Conservation (phyloP, 2,888 invertebrate species). For the Athrips mouffetella region DNA sequence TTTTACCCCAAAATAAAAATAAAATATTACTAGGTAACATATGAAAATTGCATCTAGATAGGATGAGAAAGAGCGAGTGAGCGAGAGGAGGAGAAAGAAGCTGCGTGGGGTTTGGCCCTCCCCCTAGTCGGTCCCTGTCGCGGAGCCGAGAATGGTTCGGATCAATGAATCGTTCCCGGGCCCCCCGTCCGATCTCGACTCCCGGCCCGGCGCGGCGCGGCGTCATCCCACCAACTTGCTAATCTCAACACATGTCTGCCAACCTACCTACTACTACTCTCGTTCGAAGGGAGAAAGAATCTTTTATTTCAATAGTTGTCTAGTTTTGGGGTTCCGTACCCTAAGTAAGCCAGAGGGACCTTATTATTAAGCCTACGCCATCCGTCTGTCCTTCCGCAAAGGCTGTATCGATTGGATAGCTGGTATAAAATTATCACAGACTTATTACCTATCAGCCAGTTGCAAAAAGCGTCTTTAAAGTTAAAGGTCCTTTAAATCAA, state of each 20-base stretch:
- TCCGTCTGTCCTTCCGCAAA: no score
- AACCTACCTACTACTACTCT: not conserved
- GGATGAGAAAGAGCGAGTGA: constrained; percentile 33
- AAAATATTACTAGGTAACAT: not conserved
- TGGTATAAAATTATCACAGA: no score
- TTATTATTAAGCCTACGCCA: no score
- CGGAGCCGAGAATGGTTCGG: constrained; percentile 65
- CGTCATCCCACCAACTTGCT: constrained; percentile 47
- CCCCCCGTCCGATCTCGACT: constrained; percentile 39
- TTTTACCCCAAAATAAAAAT: no score
- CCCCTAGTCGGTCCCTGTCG: constrained; percentile 57
- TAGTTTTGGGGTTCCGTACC: no score
- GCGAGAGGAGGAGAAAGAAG: constrained; percentile 38
- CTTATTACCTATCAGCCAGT: no score
- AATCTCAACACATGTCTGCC: constrained; percentile 4
- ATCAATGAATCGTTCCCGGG: constrained; percentile 75
- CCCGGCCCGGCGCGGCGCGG: no score
- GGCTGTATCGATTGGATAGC: no score
- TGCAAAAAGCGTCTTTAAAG: no score
- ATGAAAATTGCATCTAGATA: not conserved
- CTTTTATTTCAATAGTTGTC: no score
- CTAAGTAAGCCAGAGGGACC: no score
- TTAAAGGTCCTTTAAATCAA: no score
- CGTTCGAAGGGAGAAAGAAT: not conserved
- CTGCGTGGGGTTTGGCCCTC: constrained; percentile 32